Evolutionary conservation across 2,113 vertebrate genomes (phyloP), one percentile per base, ranked within the genome.

Genomic region (Sterna hirundo): DNA sequence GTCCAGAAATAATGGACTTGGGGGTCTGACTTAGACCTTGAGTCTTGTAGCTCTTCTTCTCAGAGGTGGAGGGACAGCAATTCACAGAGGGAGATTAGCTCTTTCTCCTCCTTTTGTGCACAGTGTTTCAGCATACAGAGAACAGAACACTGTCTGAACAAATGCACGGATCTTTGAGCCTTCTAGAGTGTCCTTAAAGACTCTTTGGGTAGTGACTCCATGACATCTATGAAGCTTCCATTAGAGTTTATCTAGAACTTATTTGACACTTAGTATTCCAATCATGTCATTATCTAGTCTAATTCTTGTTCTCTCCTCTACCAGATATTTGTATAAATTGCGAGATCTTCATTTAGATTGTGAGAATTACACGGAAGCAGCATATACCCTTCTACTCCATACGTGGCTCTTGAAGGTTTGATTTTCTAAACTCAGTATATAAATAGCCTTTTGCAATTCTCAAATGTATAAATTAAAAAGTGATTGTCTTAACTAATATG

Each of bases 361-460:
- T 72, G 99, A 99, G 92, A 99, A 99, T 96, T 99, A 99, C 98
- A 99, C 99, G 0, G 99, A 99, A 95, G 99, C 99, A 4, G 99
- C 99, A 2, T 99, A 99, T 61, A 99, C 99, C 2, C 98, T 99
- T 54, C 98, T 99, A 19, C 99, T 99, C 30, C 99, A 99, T 65
- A 99, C 99, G 3, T 99, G 99, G 92, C 98, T 99, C 90, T 98
- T 99, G 89, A 99, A 99, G 99, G 99, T 99, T 94, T 91, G 94
- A 51, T 44, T 76, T 79, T 51, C 66, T 52, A 7, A 93, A 81
- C n/a, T 77, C 62, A 49, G 2, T 61, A 32, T 36, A 14, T 55
- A 60, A 64, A 68, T 65, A 66, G 62, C 7, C 12, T 70, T 79
- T 51, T 69, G 11, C 49, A 40, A 3, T 47, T 82, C 83, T 81